Base-by-base conservation (phyloP, 2,113 vertebrate species). In the Zapus hudsonius region DNA sequence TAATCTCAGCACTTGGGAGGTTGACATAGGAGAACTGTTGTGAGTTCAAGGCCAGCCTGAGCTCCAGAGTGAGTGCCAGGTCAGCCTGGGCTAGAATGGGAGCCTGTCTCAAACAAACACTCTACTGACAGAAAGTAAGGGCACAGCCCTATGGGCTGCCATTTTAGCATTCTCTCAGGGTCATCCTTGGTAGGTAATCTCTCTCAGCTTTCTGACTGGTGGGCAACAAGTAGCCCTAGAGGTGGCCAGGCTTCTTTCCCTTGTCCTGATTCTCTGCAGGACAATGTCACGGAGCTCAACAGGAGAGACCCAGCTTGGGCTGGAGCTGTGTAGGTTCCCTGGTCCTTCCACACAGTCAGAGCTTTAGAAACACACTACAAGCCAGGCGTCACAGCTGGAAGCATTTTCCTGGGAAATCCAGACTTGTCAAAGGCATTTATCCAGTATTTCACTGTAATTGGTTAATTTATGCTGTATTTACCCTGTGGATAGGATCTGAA, bases 331-430 rank as follows among this genome's bases (percentile, higher is more conserved):
- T 23, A 25, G 63, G n/a, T 9, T 47, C 20, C 80, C 61, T 17
- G 20, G 20, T 47, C 20, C 90, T 88, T 52, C 97, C 47, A 87
- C 42, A 38, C 0, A 66, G 88, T 95, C 91, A 91, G 95, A 94
- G 91, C 95, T 87, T 95, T 92, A 13, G 67, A 97, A 97, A 87
- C 87, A 96, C 92, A 84, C 89, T 86, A 47, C 33, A 0, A 95
- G 96, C 93, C 96, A 82, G 96, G 97, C 11, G 97, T 96, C 97
- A 96, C 97, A 98, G 97, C 97, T 98, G 98, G 97, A 97, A 98
- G 95, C 89, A 67, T 91, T 97, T 97, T 95, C 95, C 94, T 42
- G 91, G 96, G 97, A 97, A 97, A 97, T 95, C 96, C 94, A 86
- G 96, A 95, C 97, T 95, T 95, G 97, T 96, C 96, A 97, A 96